Base-by-base conservation (phyloP, 2,888 invertebrate genomes). In the Andrena bicolor region DNA sequence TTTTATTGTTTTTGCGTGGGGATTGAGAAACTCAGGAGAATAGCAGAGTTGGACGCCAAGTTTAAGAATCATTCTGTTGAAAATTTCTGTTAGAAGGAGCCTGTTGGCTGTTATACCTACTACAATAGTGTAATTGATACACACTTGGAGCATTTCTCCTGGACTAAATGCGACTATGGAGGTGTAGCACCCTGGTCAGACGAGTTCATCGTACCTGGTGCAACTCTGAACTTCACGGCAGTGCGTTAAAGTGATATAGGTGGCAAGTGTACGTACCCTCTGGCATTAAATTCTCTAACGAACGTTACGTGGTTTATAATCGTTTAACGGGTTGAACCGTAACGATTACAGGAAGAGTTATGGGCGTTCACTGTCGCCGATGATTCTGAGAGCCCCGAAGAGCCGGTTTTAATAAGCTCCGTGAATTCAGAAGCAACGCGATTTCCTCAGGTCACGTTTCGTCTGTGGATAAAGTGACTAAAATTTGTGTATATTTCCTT, bases 221-320 rank as follows among this genome's bases (percentile, higher is more conserved):
- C 81, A 83, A 84, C 84, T 71, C 83, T 87, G 87, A 87, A 84
- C 84, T 81, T 87, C 76, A 76, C 60, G 77, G 79, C 83, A 80
- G 80, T 84, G 86, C 81, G 86, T 87, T 84, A 82, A 87, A 84
- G 84, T 87, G 84, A 87, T 87, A 84, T 87, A 86, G 80, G 74
- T 73, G 76, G 79, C 79, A 77, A 69, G 77, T 61, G 70, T 72
- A 70, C 84, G 86, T 86, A 88, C 87, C 86, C 88, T 80, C 85
- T 85, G 84, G 86, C 81, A 91, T 92, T 92, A 92, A 91, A 91
- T 91, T 91, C 90, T 83, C 92, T 91, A 92, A 91, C 92, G 91
- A 92, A 92, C 91, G 90, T 76, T 85, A 84, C 56, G 83, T 66
- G 82, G 85, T 84, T 87, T 85, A 84, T 87, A 87, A 87, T 85